Evolutionary conservation across 2,888 invertebrate genomes (phyloP).

Genomic region (Escarpia spicata): DNA sequence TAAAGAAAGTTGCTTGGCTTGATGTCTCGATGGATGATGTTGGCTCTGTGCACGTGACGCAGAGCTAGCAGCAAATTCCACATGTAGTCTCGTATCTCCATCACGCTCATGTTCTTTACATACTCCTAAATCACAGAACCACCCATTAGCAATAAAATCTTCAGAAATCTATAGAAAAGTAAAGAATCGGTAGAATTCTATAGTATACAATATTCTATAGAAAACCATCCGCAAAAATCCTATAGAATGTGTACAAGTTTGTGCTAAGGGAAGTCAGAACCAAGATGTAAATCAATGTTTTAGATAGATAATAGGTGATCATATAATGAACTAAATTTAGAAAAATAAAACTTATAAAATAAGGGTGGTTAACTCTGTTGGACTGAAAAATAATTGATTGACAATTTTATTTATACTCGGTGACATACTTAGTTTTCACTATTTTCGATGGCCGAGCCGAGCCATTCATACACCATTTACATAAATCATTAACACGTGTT

Average conservation of each 20-base stretch:
- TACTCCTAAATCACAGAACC: conserved; percentile 64
- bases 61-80: conserved; percentile 82
- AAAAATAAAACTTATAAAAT: neutral
- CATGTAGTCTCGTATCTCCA: conserved; percentile 82
- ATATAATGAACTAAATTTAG: neutral
- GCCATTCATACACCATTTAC: too few relatives aligned
- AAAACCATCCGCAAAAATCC: too few relatives aligned
- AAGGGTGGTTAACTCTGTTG: neutral
- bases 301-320: neutral
- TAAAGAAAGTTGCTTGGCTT: conserved; percentile 93
- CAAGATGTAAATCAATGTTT: neutral
- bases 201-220: too few relatives aligned
- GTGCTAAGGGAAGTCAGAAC: neutral
- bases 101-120: conserved; percentile 65
- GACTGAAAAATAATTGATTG: neutral
- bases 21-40: conserved; percentile 88
- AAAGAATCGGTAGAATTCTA: too few relatives aligned
- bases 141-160: too few relatives aligned
- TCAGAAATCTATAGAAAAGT: too few relatives aligned
- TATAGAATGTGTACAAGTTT: too few relatives aligned
- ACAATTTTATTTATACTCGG: too few relatives aligned
- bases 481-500: too few relatives aligned
- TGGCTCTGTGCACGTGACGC: conserved; percentile 81
- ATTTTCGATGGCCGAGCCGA: too few relatives aligned
- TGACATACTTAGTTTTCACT: too few relatives aligned